Percentiles rank a stretch among this genome's conserved stretches.
Evolutionary conservation across 2,888 invertebrate species (phyloP).

Genomic region (Tenthredo scrophulariae): DNA sequence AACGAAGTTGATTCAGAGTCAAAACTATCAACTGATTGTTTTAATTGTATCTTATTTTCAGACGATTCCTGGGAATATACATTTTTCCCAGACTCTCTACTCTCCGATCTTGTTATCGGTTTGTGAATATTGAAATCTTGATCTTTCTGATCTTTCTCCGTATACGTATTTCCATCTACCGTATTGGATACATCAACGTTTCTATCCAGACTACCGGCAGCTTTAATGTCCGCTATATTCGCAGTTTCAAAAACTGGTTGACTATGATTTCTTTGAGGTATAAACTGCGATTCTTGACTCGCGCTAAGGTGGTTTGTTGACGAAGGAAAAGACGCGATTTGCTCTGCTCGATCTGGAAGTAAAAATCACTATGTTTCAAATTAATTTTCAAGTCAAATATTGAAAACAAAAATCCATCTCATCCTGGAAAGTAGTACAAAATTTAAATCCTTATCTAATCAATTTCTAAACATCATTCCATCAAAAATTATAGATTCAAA

Average conservation of each 20-base stretch:
- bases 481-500: not conserved
- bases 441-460: not conserved
- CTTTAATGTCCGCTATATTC: not conserved
- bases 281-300: constrained; percentile 52
- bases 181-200: not conserved
- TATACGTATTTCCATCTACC: not conserved
- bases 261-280: constrained; percentile 59
- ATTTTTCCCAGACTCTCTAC: constrained; percentile 67
- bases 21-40: constrained; percentile 63
- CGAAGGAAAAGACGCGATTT: constrained; percentile 68
- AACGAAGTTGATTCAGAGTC: constrained; percentile 64
- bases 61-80: constrained; percentile 66
- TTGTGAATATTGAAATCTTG: constrained; percentile 31
- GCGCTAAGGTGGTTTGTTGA: not conserved
- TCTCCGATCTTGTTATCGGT: not conserved
- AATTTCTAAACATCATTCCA: not conserved
- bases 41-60: constrained; percentile 67
- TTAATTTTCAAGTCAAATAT: not conserved
- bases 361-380: not conserved
- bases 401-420: not conserved
- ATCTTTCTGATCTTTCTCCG: constrained; percentile 59
- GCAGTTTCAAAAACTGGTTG: constrained; percentile 50
- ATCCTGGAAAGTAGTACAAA: not conserved
- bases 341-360: constrained; percentile 74
- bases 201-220: not conserved